A percentile compares a stretch with the other conserved stretches of the same genome.
These are phyloP conservation scores for Leptocoma aspasia DNA, from an alignment of 2,113 vertebrate genomes.

Conservation along the genomic window DNA sequence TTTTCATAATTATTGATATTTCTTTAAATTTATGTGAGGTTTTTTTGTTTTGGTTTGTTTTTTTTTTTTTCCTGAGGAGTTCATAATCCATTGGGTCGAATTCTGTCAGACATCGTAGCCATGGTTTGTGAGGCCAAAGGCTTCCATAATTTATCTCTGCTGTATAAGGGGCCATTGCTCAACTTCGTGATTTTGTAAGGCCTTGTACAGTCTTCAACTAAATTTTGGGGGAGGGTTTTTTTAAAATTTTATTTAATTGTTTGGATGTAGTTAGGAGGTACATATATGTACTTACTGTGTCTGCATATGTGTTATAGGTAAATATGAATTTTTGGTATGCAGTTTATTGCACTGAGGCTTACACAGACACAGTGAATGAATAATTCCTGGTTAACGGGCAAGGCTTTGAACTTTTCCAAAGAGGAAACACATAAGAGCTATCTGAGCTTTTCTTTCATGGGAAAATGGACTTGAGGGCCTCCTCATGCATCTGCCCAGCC, in stretches of 20 bases:
- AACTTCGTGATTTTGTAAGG: background rate
- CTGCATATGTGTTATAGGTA: background rate
- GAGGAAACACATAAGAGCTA: background rate
- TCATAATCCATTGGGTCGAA: background rate
- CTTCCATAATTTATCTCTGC: background rate
- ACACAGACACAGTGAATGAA: background rate
- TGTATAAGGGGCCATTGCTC: background rate
- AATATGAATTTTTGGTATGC: background rate
- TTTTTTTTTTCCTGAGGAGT: background rate
- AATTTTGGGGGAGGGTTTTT: background rate
- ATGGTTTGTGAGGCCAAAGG: background rate
- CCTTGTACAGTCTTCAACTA: background rate
- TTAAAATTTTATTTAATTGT: background rate
- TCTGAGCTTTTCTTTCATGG: background rate
- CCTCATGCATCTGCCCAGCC: background rate
- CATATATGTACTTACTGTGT: background rate
- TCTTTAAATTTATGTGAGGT: background rate
- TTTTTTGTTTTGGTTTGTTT: background rate
- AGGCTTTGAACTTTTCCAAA: background rate
- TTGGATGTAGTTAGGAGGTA: background rate
- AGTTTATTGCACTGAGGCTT: background rate
- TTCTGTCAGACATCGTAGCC: background rate
- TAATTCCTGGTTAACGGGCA: background rate
- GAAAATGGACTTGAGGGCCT: background rate
- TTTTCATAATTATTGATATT: slow-evolving; percentile 1